A percentile compares a stretch with the other conserved stretches of the same genome.
Conservation (phyloP, 1,140 invertebrate genomes). For the Pentalonia nigronervosa region DNA sequence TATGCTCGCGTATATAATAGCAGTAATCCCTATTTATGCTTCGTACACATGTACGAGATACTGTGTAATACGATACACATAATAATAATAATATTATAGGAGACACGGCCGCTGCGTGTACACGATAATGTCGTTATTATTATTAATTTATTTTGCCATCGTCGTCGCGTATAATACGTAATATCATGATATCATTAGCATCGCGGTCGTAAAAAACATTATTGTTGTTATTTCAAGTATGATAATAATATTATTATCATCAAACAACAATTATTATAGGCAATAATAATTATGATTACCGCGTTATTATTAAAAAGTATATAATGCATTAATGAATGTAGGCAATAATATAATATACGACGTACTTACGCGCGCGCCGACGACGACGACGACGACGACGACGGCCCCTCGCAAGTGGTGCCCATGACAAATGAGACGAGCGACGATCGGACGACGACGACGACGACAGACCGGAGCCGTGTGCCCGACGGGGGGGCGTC, state of each 20-base stretch:
- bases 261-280: neutral
- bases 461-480: conserved; percentile 48
- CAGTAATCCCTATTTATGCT: neutral
- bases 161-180: neutral
- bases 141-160: conserved; percentile 3
- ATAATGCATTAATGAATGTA: no score
- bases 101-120: neutral
- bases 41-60: neutral
- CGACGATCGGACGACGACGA: conserved; percentile 31
- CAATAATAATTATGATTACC: no score
- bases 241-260: neutral
- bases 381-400: neutral
- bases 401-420: conserved; percentile 20
- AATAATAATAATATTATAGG: neutral
- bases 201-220: no score
- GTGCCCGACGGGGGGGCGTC: conserved; percentile 41
- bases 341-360: no score
- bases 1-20: neutral
- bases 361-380: neutral
- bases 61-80: neutral
- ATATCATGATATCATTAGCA: neutral
- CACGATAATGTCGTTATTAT: conserved; percentile 5
- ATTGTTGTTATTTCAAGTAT: no score
- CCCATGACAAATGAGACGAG: conserved; percentile 56
- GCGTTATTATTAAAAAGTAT: no score